phyloP scores from a whole-genome alignment of 2,888 invertebrate genomes.

The Spilosoma lubricipeda region DNA sequence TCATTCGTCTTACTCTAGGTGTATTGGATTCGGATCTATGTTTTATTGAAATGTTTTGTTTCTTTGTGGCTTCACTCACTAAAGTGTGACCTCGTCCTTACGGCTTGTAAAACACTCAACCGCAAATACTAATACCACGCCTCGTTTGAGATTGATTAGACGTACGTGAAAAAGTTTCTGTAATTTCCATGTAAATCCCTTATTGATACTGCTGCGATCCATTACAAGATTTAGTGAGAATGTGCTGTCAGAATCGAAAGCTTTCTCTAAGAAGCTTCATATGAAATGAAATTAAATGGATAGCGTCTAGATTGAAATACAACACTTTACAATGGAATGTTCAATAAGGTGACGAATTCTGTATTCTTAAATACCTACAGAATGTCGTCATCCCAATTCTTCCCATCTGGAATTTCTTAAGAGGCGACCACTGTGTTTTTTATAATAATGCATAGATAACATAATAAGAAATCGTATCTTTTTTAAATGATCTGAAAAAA shows the following conservation, averaged over 20 bases:
- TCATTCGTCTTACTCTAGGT: neutral
- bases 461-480: no score
- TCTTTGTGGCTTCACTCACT: neutral
- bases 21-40: neutral
- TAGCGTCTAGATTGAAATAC: no score
- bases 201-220: neutral
- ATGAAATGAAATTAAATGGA: no score
- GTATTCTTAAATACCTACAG: no score
- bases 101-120: constrained; percentile 3
- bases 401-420: no score
- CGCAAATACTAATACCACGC: neutral
- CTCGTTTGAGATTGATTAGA: neutral
- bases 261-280: neutral
- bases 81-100: neutral
- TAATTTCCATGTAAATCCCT: constrained; percentile 1
- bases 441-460: no score
- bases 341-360: no score
- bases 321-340: no score
- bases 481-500: no score
- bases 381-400: no score
- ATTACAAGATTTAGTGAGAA: constrained; percentile 1
- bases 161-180: neutral
- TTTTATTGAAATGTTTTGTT: neutral
- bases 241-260: neutral
- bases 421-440: no score